Evolutionary conservation across 2,888 invertebrate species (phyloP), one percentile per base, ranked within the genome.

Genomic region (Eristalis pertinax): DNA sequence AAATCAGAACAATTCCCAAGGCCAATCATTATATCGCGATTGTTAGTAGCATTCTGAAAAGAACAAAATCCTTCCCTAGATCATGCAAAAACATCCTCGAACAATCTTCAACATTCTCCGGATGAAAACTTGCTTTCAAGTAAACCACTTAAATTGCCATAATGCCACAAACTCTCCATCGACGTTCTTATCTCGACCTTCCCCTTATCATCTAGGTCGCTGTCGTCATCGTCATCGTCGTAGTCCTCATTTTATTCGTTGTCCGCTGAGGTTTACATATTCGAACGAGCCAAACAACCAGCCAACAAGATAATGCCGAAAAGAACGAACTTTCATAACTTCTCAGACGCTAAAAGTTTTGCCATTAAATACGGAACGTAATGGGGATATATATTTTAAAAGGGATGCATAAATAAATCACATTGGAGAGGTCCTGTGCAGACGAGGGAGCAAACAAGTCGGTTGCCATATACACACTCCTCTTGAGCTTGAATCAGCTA

Each of bases 261-360:
- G 67, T 78, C 83, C 63, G 75, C 67, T 79, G 83, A 79, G 79
- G 63, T 70, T 83, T 83, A 76, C 79, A 79, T 83, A 67, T 72
- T 75, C 41, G 74, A 83, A 75, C 86, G 63, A 86, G 69, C 78
- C 69, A 58, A 79, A 56, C 79, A 83, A 86, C 78, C 75, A 43
- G 58, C 82, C 84, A 84, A 76, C 72, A 76, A 79, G 75, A 79
- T 62, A 63, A 79, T 60, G 70, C 74, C 68, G 56, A 79, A 67
- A 72, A 67, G 69, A 78, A 78, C 69, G 41, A 87, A 87, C 83
- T 87, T 76, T 70, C 67, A 68, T 74, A 87, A 87, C 86, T 87
- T 87, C 74, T 75, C 86, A 87, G 86, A 87, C 86, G 70, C 79
- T 83, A 76, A 87, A 87, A 87, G 75, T 87, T 87, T 87, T 87